Conservation (phyloP, 2,797 vertebrate species). For the Phoebastria nigripes region DNA sequence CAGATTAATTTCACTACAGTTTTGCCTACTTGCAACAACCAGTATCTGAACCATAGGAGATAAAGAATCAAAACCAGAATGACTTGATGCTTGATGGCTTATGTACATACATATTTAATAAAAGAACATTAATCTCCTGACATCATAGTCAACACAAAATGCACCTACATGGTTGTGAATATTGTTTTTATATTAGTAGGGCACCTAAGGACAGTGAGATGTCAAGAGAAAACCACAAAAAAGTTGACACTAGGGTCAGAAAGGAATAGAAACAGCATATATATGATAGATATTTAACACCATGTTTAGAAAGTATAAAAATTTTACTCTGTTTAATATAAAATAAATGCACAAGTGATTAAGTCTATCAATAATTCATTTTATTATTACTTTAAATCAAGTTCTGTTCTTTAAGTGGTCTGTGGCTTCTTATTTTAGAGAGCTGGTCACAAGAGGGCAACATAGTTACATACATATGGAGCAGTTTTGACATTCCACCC, state of each 20-base stretch:
- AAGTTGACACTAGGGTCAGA: not conserved
- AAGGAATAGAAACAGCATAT: not conserved
- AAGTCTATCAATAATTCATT: not conserved
- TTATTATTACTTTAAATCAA: not conserved
- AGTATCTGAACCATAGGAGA: not conserved
- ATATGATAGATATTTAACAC: not conserved
- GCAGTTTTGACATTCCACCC: not conserved
- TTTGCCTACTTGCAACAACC: not conserved
- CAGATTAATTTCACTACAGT: not conserved
- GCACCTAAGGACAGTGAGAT: not conserved
- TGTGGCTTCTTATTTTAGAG: not conserved
- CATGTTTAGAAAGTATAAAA: not conserved
- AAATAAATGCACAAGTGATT: not conserved
- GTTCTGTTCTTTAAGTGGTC: not conserved
- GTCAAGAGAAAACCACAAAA: not conserved
- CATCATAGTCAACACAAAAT: not conserved
- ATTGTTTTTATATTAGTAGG: not conserved
- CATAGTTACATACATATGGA: slow-evolving; percentile 23
- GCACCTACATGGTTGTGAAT: not conserved
- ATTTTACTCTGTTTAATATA: not conserved
- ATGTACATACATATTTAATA: not conserved
- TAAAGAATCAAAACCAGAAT: not conserved
- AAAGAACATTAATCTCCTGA: not conserved
- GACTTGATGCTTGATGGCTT: not conserved
- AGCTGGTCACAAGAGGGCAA: slow-evolving; percentile 62